phyloP scores from a whole-genome alignment of 2,113 vertebrate genomes.

The Silurus meridionalis region DNA sequence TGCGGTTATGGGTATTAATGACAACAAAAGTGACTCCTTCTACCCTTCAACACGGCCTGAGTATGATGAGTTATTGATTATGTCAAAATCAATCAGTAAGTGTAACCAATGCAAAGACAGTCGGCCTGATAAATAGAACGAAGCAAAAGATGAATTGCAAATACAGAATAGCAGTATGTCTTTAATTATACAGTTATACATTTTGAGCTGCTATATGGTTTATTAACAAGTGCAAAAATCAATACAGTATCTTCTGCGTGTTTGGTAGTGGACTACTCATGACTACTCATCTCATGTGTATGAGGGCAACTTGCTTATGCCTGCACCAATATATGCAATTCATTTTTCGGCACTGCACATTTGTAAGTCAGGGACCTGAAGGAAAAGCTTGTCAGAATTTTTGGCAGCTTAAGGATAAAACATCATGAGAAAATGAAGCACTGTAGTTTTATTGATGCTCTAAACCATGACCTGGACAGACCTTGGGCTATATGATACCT shows the following conservation, averaged over 20 bases:
- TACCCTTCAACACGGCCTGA: slow-evolving; percentile 12
- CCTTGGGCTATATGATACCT: slow-evolving; percentile 10
- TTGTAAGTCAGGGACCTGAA: not conserved
- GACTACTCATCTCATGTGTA: not conserved
- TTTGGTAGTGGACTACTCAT: not conserved
- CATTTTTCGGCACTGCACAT: not conserved
- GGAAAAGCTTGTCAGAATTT: slow-evolving; percentile 9
- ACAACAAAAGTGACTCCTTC: not conserved
- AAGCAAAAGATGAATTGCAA: not conserved
- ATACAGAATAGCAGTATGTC: not conserved
- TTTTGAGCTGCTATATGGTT: slow-evolving; percentile 13
- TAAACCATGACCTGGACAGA: slow-evolving; percentile 34
- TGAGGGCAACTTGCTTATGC: not conserved
- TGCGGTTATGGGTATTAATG: not conserved
- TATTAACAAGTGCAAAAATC: not conserved
- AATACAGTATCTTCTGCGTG: not conserved
- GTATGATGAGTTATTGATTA: not conserved
- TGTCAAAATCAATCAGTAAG: not conserved
- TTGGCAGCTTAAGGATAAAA: slow-evolving; percentile 31
- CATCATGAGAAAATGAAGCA: not conserved
- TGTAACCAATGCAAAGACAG: not conserved
- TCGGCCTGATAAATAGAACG: not conserved
- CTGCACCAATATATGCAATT: not conserved
- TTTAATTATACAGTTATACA: not conserved
- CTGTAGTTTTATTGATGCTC: slow-evolving; percentile 16